Evolutionary conservation across 2,797 vertebrate genomes (phyloP), one percentile per base, ranked within the genome.

Genomic region (Myripristis jacobus): DNA sequence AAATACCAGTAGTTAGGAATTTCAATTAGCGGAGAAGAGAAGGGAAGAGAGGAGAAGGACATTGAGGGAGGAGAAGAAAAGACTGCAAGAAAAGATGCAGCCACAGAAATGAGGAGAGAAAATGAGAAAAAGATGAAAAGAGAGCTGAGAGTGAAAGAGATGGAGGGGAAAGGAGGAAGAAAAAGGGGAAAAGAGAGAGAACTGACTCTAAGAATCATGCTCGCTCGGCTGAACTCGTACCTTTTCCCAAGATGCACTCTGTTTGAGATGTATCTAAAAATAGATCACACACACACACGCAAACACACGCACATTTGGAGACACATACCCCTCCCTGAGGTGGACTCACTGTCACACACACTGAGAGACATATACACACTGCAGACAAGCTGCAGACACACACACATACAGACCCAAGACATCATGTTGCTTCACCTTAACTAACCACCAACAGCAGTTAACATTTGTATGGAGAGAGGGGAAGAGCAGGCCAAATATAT

Each of bases 181-280:
- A 70, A 71, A 69, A 70, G 10, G 1, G 18, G 15, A n/a, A 13
- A 31, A 22, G 12, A 65, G 47, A 66, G 65, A 65, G 52, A 83
- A 64, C 62, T 85, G 83, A 89, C 81, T 81, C 36, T 21, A 68
- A 68, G 63, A 88, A 89, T 88, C 80, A 79, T 34, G 61, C 72
- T 80, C 29, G 72, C 87, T 73, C 84, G 85, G 79, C 75, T 89
- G 77, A 88, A 88, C 87, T 91, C 68, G 22, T 85, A 89, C 77
- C 81, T 89, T 89, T 85, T 83, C 87, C 87, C 87, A 81, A 79
- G 85, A 88, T 87, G 86, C 86, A 88, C 81, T 87, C 79, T 75
- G 85, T 86, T 88, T 87, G 79, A 87, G 73, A 80, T 73, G 82
- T 77, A 68, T 24, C 82, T 89, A 88, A 89, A 90, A 89, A 91